Percentiles rank a stretch among this genome's conserved stretches.
Conservation (phyloP, 2,797 vertebrate genomes). For the Agapornis canus region DNA sequence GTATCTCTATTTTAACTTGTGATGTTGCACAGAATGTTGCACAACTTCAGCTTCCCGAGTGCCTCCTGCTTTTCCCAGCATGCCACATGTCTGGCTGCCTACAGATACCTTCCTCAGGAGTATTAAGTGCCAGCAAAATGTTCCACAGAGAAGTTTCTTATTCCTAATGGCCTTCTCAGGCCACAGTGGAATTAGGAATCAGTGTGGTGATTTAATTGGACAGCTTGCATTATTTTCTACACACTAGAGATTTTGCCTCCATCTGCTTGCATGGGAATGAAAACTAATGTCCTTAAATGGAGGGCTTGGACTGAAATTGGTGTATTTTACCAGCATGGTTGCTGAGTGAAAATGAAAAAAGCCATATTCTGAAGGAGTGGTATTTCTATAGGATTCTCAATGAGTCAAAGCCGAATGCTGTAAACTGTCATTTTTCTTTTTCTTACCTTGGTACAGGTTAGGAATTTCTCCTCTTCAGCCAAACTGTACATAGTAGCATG, state of each 20-base stretch:
- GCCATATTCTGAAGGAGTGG: background rate
- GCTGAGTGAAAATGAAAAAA: background rate
- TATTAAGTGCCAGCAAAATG: background rate
- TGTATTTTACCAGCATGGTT: background rate
- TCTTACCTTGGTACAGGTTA: background rate
- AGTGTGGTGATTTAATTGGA: conserved; percentile 1
- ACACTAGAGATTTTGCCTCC: background rate
- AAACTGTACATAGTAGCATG: background rate
- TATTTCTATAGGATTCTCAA: background rate
- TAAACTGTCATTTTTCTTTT: background rate
- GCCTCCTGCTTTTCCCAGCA: background rate
- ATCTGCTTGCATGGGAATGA: background rate
- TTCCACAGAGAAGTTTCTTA: background rate
- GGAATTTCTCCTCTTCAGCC: background rate
- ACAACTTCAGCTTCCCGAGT: background rate
- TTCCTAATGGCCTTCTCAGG: background rate
- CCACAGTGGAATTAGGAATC: background rate
- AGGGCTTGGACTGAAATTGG: background rate
- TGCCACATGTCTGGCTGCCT: background rate
- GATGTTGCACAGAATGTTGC: background rate
- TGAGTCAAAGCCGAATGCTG: background rate
- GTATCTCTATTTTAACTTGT: background rate
- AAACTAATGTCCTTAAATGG: background rate
- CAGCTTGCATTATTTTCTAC: conserved; percentile 20
- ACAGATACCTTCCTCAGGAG: background rate